A percentile compares a stretch with the other conserved stretches of the same genome.
These are phyloP conservation scores for Avahi laniger DNA, from an alignment of 2,797 vertebrate species.

Conservation along the genomic window DNA sequence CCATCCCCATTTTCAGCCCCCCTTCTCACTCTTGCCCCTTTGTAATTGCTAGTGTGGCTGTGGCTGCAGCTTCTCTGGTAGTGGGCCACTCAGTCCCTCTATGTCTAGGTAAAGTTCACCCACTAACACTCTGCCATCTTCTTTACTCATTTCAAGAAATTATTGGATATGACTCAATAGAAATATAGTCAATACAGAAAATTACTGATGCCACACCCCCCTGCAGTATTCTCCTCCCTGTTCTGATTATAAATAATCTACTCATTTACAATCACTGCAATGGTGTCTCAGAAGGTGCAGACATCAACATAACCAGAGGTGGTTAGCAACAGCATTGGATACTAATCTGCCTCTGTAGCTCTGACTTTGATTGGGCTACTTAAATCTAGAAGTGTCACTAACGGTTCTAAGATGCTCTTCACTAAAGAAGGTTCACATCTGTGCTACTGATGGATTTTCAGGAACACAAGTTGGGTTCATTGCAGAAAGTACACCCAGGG, in stretches of 20 bases:
- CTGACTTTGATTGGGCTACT: background rate
- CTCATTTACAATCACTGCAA: background rate
- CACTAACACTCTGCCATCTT: background rate
- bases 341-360: background rate
- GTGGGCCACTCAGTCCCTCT: background rate
- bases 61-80: background rate
- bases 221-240: background rate
- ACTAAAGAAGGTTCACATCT: background rate
- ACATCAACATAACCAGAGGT: background rate
- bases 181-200: background rate
- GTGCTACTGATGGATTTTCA: background rate
- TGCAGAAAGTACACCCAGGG: background rate
- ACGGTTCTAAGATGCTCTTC: background rate
- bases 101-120: background rate
- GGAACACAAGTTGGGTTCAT: background rate
- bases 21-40: background rate
- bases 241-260: background rate
- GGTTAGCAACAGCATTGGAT: background rate
- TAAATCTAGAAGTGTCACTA: background rate
- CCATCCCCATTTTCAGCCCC: background rate
- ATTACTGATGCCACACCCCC: too few relatives aligned
- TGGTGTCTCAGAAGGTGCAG: background rate
- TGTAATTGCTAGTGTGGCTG: background rate
- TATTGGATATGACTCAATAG: background rate
- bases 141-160: background rate